Conservation (phyloP, 2,888 invertebrate species). For the Drosophila prostipennis region DNA sequence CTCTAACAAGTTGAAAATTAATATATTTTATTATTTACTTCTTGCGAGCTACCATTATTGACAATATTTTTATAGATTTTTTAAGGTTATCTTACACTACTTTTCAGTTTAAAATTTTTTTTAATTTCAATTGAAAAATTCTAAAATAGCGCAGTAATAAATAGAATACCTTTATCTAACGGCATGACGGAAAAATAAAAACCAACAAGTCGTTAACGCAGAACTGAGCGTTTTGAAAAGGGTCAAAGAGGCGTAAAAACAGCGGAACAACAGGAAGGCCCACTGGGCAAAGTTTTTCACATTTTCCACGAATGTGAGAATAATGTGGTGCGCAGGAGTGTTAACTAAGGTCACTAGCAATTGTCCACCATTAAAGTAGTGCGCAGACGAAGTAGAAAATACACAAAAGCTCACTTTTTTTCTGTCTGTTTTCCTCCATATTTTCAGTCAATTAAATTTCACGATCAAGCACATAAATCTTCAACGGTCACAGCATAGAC, state of each 20-base stretch:
- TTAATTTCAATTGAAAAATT: neutral
- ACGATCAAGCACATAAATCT: slow-evolving; percentile 81
- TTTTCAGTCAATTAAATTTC: slow-evolving; percentile 84
- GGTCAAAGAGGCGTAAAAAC: slow-evolving; percentile 40
- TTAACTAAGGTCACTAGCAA: slow-evolving; percentile 25
- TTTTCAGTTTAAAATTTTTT: neutral
- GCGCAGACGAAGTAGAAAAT: slow-evolving; percentile 25
- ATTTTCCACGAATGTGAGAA: slow-evolving; percentile 1
- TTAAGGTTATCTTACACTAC: too few species aligned
- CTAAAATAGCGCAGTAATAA: too few species aligned
- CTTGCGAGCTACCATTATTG: too few species aligned
- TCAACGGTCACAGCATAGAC: slow-evolving; percentile 48
- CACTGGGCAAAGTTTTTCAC: slow-evolving; percentile 20
- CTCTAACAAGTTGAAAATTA: neutral
- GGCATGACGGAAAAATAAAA: neutral
- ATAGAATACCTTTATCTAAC: neutral
- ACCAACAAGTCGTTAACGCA: neutral
- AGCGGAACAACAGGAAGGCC: slow-evolving; percentile 23
- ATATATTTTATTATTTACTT: too few species aligned
- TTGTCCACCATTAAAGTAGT: slow-evolving; percentile 26
- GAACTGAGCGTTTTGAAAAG: slow-evolving; percentile 19
- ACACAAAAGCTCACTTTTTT: slow-evolving; percentile 37
- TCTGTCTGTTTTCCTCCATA: slow-evolving; percentile 59
- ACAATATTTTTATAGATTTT: too few species aligned
- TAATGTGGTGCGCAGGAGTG: slow-evolving; percentile 8